Evolutionary conservation across 1,140 invertebrate species (phyloP), one percentile per base, ranked within the genome.

Genomic region (Neodiprion pinetum): DNA sequence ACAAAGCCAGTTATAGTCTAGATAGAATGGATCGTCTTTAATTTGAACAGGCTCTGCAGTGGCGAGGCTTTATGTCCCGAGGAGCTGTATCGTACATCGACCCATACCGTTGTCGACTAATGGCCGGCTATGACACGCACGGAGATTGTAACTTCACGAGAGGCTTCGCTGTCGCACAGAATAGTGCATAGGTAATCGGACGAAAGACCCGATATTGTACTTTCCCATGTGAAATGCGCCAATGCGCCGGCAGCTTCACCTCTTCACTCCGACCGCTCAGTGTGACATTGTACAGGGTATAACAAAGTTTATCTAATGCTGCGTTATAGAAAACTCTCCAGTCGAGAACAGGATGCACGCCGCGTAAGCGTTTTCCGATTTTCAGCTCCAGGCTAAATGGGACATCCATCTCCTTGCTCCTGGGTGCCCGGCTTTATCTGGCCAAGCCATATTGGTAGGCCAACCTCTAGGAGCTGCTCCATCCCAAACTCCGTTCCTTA

Each of bases 341-440:
- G 53, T 61, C 4, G 53, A 61, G 53, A 40, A 40, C 11, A 9
- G 53, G 53, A 12, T 12, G 11, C 53, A 14, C 11, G 53, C 53
- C n/a, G 9, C 11, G 53, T 61, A 61, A 61, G 53, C 53, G 53
- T 61, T 61, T 61, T 61, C 53, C 53, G 53, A 61, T 61, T 61
- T 61, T 61, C 53, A 61, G 53, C 53, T 61, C n/a, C 53, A 3
- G 53, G 53, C 53, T 61, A 61, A 61, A 61, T 61, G 53, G 53
- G 53, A 61, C 53, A 61, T 61, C 9, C 53, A 61, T 61, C 53
- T 61, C n/a, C 53, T 61, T 61, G 28, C 28, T 40, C 28, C 28
- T 40, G 53, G 11, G 53, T 40, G 28, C 28, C 28, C 2, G 53
- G 53, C 7, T 61, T 61, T 61, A 61, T 61, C 53, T 61, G n/a